These are phyloP conservation scores for Rhinopomastus cyanomelas DNA, from an alignment of 2,113 vertebrate species.

Conservation along the genomic window DNA sequence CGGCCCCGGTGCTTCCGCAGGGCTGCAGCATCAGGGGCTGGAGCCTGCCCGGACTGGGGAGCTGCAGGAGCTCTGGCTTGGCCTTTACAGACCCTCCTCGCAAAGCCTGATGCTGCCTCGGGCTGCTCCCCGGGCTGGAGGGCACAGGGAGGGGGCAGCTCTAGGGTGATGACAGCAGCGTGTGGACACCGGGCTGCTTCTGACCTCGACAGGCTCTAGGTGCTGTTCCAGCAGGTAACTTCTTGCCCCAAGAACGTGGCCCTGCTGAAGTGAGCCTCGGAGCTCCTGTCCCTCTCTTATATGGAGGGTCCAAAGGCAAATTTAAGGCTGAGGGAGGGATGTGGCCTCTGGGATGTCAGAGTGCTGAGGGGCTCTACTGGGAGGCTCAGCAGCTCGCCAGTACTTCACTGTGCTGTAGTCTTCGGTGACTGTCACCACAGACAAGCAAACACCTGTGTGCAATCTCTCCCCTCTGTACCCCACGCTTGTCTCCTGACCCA, in stretches of 20 bases:
- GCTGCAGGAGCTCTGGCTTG: background rate
- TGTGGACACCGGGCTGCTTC: background rate
- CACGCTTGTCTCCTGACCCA: background rate
- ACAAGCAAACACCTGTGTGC: background rate
- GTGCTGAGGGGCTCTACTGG: background rate
- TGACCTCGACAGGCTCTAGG: background rate
- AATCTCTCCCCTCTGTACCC: background rate
- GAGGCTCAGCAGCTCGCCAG: background rate
- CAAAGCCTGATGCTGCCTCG: accelerated
- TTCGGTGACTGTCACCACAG: background rate
- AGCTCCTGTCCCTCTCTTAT: background rate
- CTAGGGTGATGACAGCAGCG: conserved; percentile 20
- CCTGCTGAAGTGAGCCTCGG: background rate
- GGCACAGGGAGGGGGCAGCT: background rate
- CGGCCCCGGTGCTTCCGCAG: background rate
- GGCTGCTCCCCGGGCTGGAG: background rate
- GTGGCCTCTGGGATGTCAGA: background rate
- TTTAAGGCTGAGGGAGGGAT: background rate
- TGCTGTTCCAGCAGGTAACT: background rate
- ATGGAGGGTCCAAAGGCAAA: accelerated
- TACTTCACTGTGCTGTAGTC: accelerated
- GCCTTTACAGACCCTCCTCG: background rate
- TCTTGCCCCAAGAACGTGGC: background rate
- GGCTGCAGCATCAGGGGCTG: background rate
- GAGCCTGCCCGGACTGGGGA: background rate